These are phyloP conservation scores for Oryzias dopingdopingensis DNA, from an alignment of 2,797 vertebrate species.

Conservation along the genomic window DNA sequence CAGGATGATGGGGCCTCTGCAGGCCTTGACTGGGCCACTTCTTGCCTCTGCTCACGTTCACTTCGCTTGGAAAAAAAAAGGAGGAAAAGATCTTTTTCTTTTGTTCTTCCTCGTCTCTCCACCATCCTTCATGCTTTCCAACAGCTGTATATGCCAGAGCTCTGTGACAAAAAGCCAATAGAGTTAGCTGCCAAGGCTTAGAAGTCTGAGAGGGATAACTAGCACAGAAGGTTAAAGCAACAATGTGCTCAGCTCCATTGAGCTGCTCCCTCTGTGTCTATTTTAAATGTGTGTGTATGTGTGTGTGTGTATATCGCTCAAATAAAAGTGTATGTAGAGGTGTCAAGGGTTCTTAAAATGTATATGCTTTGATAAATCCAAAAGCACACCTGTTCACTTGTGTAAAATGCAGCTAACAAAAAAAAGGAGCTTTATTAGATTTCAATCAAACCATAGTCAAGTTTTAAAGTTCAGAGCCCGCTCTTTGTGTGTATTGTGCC, in stretches of 20 bases:
- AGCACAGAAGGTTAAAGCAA: slow-evolving; percentile 80
- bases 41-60: slow-evolving; percentile 52
- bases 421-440: slow-evolving; percentile 58
- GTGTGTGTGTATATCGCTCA: slow-evolving; percentile 29
- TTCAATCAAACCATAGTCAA: slow-evolving; percentile 64
- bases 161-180: slow-evolving; percentile 78
- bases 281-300: slow-evolving; percentile 42
- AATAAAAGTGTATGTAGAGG: slow-evolving; percentile 50
- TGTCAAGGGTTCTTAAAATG: slow-evolving; percentile 72
- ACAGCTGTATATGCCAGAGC: slow-evolving; percentile 67
- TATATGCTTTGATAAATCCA: slow-evolving; percentile 48
- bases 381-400: slow-evolving; percentile 75
- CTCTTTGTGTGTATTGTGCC: slow-evolving; percentile 27
- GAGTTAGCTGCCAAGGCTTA: slow-evolving; percentile 73
- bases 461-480: slow-evolving; percentile 39
- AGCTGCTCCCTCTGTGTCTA: slow-evolving; percentile 65
- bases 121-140: slow-evolving; percentile 25
- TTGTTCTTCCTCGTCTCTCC: slow-evolving; percentile 59
- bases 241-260: slow-evolving; percentile 77
- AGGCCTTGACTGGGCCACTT: slow-evolving; percentile 50
- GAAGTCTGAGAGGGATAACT: slow-evolving; percentile 78
- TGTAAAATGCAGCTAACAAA: slow-evolving; percentile 36
- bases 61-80: slow-evolving; percentile 66
- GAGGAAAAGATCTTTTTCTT: slow-evolving; percentile 69
- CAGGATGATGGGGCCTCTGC: slow-evolving; percentile 37